A percentile compares a stretch with the other conserved stretches of the same genome.
Evolutionary conservation across 2,888 invertebrate genomes (phyloP).

Genomic region (Diadegma fenestrale): DNA sequence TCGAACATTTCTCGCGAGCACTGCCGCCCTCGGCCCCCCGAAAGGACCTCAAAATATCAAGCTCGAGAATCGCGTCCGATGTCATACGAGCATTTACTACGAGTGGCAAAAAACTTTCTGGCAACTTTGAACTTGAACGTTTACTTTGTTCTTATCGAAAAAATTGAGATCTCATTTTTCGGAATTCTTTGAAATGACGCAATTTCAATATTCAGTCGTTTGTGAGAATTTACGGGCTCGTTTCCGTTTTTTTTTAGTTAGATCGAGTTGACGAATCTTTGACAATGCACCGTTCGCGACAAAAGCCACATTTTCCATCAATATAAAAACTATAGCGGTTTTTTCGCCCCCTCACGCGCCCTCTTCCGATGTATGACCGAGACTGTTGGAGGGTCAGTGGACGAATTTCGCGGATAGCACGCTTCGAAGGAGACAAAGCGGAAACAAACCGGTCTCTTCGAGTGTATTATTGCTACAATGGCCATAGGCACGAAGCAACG

Average conservation of each 20-base stretch:
- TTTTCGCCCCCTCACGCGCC: conserved; percentile 9
- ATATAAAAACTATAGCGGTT: conserved; percentile 7
- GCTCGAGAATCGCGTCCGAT: neutral
- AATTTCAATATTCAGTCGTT: neutral
- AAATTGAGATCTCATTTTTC: neutral
- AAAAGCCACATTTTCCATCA: conserved; percentile 8
- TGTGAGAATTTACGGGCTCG: too few species aligned
- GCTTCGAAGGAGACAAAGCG: conserved; percentile 65
- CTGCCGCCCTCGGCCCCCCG: conserved; percentile 42
- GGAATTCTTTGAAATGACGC: neutral
- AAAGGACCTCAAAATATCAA: neutral
- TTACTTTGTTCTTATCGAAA: neutral
- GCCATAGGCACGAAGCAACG: conserved; percentile 17
- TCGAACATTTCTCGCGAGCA: conserved; percentile 70
- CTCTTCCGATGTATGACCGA: conserved; percentile 33
- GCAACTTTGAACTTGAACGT: too few species aligned
- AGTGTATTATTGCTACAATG: conserved; percentile 45
- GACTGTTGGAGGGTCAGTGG: conserved; percentile 49
- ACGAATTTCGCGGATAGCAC: conserved; percentile 63
- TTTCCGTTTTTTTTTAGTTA: neutral
- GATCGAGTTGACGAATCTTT: neutral
- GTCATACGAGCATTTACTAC: neutral
- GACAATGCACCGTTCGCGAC: neutral
- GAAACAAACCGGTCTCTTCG: conserved; percentile 67
- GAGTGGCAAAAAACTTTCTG: neutral